phyloP scores from a whole-genome alignment of 2,113 vertebrate genomes.

The Anarrhichthys ocellatus region DNA sequence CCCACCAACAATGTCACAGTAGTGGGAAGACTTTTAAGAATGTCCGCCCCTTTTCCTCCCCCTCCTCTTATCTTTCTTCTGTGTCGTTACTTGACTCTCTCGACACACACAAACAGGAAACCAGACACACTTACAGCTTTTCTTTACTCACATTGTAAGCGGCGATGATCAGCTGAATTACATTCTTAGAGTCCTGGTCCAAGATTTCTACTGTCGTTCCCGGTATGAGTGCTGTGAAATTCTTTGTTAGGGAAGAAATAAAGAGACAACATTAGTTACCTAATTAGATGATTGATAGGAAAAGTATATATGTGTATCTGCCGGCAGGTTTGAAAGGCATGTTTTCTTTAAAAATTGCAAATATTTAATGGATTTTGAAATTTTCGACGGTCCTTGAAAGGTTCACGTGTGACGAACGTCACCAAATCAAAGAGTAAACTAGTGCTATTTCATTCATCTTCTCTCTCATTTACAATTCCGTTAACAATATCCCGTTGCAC shows the following conservation, averaged over 20 bases:
- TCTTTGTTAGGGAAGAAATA: conserved; percentile 75
- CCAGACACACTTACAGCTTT: neutral
- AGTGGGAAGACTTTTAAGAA: conserved; percentile 21
- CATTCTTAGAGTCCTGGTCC: conserved; percentile 96
- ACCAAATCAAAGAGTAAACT: neutral
- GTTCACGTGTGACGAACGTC: neutral
- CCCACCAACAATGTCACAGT: conserved; percentile 18
- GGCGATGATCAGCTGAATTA: conserved; percentile 94
- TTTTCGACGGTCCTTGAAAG: too few relatives aligned
- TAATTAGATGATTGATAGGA: neutral
- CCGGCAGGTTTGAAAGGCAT: neutral
- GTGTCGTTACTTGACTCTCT: neutral
- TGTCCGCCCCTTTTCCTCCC: neutral
- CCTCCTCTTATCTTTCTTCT: conserved; percentile 16
- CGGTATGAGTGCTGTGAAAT: conserved; percentile 94
- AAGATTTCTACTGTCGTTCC: conserved; percentile 97
- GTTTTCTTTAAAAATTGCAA: too few relatives aligned
- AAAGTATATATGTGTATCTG: too few relatives aligned
- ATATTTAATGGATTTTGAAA: too few relatives aligned
- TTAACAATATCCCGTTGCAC: neutral
- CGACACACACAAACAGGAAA: conserved; percentile 38
- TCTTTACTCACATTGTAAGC: conserved; percentile 92
- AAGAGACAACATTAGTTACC: neutral
- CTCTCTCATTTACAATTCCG: neutral
- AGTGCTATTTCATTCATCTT: neutral